Evolutionary conservation across 2,888 invertebrate genomes (phyloP).

Genomic region (Escarpia spicata): DNA sequence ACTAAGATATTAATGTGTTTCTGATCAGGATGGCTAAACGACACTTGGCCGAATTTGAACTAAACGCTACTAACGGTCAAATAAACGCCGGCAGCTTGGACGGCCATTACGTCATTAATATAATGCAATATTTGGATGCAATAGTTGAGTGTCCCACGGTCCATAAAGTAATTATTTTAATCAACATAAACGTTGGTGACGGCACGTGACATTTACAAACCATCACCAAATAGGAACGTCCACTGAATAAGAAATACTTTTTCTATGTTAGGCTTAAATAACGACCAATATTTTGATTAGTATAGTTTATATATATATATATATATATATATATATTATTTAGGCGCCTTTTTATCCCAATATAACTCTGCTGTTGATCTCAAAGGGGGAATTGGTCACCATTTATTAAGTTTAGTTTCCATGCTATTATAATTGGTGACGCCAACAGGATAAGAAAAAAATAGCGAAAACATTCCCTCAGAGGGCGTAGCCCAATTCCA

Average conservation of each 20-base stretch:
- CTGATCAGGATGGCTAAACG: conserved; percentile 6
- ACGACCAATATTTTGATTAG: too few species aligned
- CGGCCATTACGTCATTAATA: neutral
- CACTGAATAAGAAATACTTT: too few species aligned
- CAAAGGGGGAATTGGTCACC: too few species aligned
- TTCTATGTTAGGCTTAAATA: too few species aligned
- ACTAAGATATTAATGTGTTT: neutral
- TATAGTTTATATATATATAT: too few species aligned
- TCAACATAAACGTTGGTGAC: neutral
- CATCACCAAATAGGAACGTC: too few species aligned
- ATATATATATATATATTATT: too few species aligned
- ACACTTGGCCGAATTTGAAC: neutral
- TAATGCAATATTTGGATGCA: neutral
- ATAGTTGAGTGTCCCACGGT: neutral
- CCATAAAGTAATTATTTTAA: conserved; percentile 12
- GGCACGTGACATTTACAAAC: neutral
- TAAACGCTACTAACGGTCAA: conserved; percentile 1
- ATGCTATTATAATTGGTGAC: too few species aligned
- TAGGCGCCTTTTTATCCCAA: neutral
- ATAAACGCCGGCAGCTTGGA: neutral
- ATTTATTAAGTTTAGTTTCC: too few species aligned
- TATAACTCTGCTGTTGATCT: neutral
- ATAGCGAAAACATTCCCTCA: too few species aligned
- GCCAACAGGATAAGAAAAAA: too few species aligned
- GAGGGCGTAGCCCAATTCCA: too few species aligned